A percentile compares a stretch with the other conserved stretches of the same genome.
These are phyloP conservation scores for Nemotelus nigrinus DNA, from an alignment of 2,888 invertebrate species.

Conservation along the genomic window DNA sequence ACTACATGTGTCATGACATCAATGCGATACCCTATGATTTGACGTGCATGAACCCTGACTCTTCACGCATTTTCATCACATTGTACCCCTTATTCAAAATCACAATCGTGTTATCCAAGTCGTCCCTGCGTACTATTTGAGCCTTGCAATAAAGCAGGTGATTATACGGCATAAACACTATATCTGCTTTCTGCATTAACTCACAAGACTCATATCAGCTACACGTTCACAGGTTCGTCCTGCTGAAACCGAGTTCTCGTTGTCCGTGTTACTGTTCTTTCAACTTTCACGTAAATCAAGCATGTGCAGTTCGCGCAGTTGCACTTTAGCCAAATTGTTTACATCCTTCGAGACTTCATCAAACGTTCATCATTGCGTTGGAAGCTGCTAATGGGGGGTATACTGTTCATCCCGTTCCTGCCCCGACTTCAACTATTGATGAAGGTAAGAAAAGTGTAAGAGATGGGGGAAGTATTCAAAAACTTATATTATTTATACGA, in stretches of 20 bases:
- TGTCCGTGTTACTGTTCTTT: slow-evolving; percentile 80
- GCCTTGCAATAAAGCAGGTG: slow-evolving; percentile 93
- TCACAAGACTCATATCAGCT: slow-evolving; percentile 94
- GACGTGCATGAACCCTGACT: slow-evolving; percentile 82
- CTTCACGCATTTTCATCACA: slow-evolving; percentile 95
- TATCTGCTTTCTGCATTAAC: slow-evolving; percentile 86
- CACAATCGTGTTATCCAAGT: slow-evolving; percentile 79
- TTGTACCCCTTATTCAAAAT: slow-evolving; percentile 99
- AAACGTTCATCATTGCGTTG: slow-evolving; percentile 93
- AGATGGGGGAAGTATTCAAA: too few relatives aligned
- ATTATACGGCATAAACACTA: slow-evolving; percentile 98
- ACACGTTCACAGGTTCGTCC: slow-evolving; percentile 86
- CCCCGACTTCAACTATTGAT: too few relatives aligned
- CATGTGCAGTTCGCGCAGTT: slow-evolving; percentile 90
- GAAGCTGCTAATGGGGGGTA: too few relatives aligned
- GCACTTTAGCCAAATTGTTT: slow-evolving; percentile 80
- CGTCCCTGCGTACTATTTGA: slow-evolving; percentile 81
- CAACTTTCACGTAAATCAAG: slow-evolving; percentile 82
- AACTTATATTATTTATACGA: too few relatives aligned
- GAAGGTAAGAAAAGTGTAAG: too few relatives aligned
- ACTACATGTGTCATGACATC: slow-evolving; percentile 88
- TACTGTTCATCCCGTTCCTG: too few relatives aligned
- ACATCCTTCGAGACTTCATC: slow-evolving; percentile 86
- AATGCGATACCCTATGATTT: slow-evolving; percentile 88
- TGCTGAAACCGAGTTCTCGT: slow-evolving; percentile 88